Evolutionary conservation across 2,797 vertebrate species (phyloP), one percentile per base, ranked within the genome.

Genomic region (Gymnocypris eckloni): DNA sequence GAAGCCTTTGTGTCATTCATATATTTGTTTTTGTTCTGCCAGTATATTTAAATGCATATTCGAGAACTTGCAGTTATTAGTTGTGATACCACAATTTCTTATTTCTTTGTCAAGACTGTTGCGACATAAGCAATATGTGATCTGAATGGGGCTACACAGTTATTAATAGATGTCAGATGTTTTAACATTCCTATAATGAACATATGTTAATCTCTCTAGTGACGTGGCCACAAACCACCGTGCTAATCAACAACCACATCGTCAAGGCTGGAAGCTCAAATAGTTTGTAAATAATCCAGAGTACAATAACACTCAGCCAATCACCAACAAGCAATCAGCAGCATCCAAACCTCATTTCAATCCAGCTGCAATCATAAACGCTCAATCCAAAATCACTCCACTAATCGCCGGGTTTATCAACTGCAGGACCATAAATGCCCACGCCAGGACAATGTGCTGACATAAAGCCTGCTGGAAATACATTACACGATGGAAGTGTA

Each of bases 291-390:
- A 52, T 87, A 66, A 61, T 37, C 18, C 43, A 10, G 59, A 66
- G 41, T 54, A 69, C 75, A 83, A 82, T 79, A 70, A 86, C 79
- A 78, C 37, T 41, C 56, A 70, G 20, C 71, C 82, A 39, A 48
- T 87, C 86, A 86, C 64, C 78, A 81, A 75, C 84, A 86, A 82
- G 64, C 80, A 83, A 82, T 82, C 79, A 87, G n/a, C 39, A 73
- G n/a, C 79, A 70, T 72, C 78, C 72, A 64, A 56, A 70, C 6
- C 77, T 54, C 54, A 79, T 71, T 66, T 83, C 28, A 59, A 48
- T 86, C 52, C 50, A 67, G 33, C 70, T 64, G 25, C 79, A 54
- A 71, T 45, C 82, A 54, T 83, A 66, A 87, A 84, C 16, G 37
- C 66, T 67, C 78, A 81, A 71, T 73, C 64, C 70, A 72, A 81